Base-by-base conservation (phyloP, 2,888 invertebrate genomes). In the Gibbula magus region DNA sequence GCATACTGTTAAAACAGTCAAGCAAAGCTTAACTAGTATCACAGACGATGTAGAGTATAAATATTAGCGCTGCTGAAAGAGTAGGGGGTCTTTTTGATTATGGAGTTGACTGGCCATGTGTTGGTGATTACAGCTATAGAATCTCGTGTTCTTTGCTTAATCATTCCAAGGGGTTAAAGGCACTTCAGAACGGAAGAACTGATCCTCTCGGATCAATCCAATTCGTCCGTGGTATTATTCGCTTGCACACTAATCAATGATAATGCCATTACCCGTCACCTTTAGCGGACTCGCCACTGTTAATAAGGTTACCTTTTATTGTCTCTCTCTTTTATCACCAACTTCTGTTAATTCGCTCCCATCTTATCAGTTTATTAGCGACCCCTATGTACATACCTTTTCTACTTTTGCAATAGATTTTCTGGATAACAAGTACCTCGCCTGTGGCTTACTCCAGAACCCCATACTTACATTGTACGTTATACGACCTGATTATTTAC, bases 231-330 rank as follows among this genome's bases (percentile, higher is more conserved):
- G 35, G n/a, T 10, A 35, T 70, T 70, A 39, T 32, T 20, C 70
- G 35, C 20, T 18, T 35, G 32, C 35, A 70, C 39, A 20, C 20
- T 35, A 70, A 70, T 70, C 70, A 70, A 70, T 70, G 35, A 39
- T 70, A 70, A 70, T 70, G 70, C 8, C 20, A 39, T 70, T 70
- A 70, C 39, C 29, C 35, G 70, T 39, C 70, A 35, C 70, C 35
- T 61, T 25, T 61, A 61, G 29, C 61, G 16, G 29, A 35, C 32
- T 70, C 70, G 39, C n/a, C 70, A 18, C n/a, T 20, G 70, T 20
- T 70, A 70, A 70, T 35, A 70, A 18, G 5, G 70, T 70, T 70
- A 70, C 70, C 13, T 35, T 70, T 70, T 70, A 70, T 70, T 39
- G 70, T 39, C 25, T 18, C 13, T 16, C 70, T 70, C 70, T 70